Conservation (phyloP, 92 coral and sea anemone genomes). For the Heliopora coerulea region DNA sequence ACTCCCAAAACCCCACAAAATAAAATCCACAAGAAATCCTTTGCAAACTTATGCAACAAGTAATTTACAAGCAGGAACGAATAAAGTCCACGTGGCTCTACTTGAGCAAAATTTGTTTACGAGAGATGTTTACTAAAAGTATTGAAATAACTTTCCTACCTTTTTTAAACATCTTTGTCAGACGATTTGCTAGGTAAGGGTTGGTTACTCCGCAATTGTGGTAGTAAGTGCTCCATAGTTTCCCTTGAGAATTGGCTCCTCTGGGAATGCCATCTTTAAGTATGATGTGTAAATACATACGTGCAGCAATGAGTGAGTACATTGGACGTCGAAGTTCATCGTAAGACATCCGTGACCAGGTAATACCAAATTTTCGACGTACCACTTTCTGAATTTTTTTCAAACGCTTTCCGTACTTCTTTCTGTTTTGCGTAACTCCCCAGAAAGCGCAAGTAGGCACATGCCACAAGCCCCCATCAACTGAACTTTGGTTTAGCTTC, state of each 20-base stretch:
- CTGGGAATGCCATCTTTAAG: constrained; percentile 62
- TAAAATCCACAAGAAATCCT: background rate
- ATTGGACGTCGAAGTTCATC: constrained; percentile 83
- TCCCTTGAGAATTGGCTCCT: constrained; percentile 75
- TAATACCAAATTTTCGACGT: constrained; percentile 87
- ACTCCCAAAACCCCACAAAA: background rate
- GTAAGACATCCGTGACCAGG: constrained; percentile 85
- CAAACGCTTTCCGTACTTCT: constrained; percentile 66
- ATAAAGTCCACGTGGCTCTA: too few relatives aligned
- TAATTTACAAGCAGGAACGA: too few relatives aligned
- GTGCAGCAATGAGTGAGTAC: constrained; percentile 89
- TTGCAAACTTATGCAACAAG: background rate
- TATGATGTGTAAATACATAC: constrained; percentile 72
- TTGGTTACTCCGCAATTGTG: constrained; percentile 64
- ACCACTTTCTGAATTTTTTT: constrained; percentile 75
- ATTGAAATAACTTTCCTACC: too few relatives aligned
- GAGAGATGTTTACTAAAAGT: background rate
- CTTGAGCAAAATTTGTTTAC: too few relatives aligned
- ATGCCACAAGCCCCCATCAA: constrained; percentile 90
- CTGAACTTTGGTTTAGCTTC: constrained; percentile 70
- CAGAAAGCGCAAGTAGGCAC: constrained; percentile 76
- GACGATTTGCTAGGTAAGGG: background rate
- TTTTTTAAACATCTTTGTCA: constrained; percentile 20
- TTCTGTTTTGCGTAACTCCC: constrained; percentile 79
- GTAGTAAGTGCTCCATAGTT: constrained; percentile 71